Conservation (phyloP, 1,140 invertebrate species). For the Phocides pigmalion region DNA sequence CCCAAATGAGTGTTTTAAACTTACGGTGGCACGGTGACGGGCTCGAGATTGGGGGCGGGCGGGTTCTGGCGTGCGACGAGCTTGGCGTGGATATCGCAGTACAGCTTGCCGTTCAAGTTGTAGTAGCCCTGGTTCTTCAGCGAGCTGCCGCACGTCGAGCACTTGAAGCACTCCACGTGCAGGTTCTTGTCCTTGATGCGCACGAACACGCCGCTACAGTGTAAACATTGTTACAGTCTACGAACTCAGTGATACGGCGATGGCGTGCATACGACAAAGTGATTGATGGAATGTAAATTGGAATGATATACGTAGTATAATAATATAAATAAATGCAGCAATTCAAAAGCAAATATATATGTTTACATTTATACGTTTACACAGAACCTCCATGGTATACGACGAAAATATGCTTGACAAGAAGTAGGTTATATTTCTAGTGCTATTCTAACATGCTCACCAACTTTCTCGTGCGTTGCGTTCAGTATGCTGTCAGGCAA, state of each 20-base stretch:
- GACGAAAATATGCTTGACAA: not conserved
- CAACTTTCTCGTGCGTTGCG: conserved; percentile 51
- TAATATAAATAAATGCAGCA: not conserved
- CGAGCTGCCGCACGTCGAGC: conserved; percentile 96
- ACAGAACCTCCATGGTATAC: too few relatives aligned
- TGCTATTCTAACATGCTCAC: conserved; percentile 51
- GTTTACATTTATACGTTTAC: too few relatives aligned
- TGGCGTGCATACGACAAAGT: too few relatives aligned
- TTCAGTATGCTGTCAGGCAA: conserved; percentile 45
- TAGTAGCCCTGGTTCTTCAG: conserved; percentile 98
- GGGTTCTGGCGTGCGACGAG: conserved; percentile 93
- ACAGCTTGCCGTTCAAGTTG: conserved; percentile 97
- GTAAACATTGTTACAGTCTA: conserved; percentile 16
- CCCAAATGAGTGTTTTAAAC: conserved; percentile 73
- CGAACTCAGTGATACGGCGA: not conserved
- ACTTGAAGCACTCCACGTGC: conserved; percentile 98
- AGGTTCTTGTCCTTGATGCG: conserved; percentile 98
- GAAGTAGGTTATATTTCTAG: conserved; percentile 15
- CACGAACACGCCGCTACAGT: conserved; percentile 94
- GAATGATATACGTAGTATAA: not conserved
- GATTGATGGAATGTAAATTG: not conserved
- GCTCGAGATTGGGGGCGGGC: conserved; percentile 89
- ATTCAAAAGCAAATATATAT: not conserved
- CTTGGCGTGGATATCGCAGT: conserved; percentile 98
- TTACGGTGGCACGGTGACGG: conserved; percentile 92